These are phyloP conservation scores for Drosophila pseudoobscura DNA, from an alignment of 1,140 invertebrate genomes.

Conservation along the genomic window DNA sequence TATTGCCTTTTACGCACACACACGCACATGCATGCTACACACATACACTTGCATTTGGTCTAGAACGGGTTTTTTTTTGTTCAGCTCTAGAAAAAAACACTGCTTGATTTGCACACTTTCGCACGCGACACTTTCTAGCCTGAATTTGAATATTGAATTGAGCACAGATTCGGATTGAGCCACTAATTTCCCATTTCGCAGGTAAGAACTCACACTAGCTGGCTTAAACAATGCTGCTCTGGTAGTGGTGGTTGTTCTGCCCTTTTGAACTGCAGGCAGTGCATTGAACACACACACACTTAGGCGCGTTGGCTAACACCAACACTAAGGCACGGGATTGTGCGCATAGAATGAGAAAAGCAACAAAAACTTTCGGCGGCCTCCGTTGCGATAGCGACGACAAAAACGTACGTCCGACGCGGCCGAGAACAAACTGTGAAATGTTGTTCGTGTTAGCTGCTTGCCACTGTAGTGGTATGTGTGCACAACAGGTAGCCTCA, in stretches of 20 bases:
- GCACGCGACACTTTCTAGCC: conserved; percentile 79
- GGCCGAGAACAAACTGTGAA: conserved; percentile 49
- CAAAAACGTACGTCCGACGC: conserved; percentile 34
- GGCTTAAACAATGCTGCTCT: conserved; percentile 25
- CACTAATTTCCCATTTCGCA: conserved; percentile 43
- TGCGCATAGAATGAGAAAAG: conserved; percentile 48
- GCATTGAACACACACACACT: conserved; percentile 26
- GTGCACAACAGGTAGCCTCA: conserved; percentile 47
- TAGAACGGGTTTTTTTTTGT: conserved; percentile 69
- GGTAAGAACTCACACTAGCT: conserved; percentile 44
- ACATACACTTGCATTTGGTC: conserved; percentile 51
- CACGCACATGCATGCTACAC: conserved; percentile 16
- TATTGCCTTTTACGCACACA: conserved; percentile 42
- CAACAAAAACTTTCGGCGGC: conserved; percentile 31
- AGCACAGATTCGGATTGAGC: conserved; percentile 69
- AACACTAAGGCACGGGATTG: conserved; percentile 36
- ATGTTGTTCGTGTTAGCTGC: conserved; percentile 22
- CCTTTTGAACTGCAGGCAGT: conserved; percentile 48
- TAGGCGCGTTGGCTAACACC: conserved; percentile 57
- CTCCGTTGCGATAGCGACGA: conserved; percentile 5
- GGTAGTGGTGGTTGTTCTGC: conserved; percentile 20
- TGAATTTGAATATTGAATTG: conserved; percentile 72
- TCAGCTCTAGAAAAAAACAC: conserved; percentile 22
- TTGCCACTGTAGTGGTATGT: conserved; percentile 12
- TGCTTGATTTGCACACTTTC: conserved; percentile 68